These are phyloP conservation scores for Aricia artaxerxes DNA, from an alignment of 2,888 invertebrate species.

Conservation along the genomic window DNA sequence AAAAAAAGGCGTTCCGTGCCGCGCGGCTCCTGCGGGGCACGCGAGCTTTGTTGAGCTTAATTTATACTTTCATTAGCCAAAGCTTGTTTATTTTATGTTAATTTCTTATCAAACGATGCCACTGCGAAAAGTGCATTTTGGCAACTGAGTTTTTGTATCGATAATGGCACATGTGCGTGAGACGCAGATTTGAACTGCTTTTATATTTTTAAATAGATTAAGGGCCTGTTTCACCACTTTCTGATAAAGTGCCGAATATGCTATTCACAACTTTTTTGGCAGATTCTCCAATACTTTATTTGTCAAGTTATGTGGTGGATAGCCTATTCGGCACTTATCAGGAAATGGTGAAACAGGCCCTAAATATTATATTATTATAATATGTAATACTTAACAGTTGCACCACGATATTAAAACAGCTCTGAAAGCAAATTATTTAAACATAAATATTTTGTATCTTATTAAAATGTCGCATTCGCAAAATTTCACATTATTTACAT, in stretches of 20 bases:
- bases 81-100: constrained; percentile 40
- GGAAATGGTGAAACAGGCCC: too few species aligned
- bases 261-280: too few species aligned
- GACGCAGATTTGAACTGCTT: neutral
- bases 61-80: constrained; percentile 47
- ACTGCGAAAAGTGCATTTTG: constrained; percentile 15
- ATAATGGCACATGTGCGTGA: neutral
- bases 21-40: constrained; percentile 62
- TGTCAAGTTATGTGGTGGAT: too few species aligned
- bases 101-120: constrained; percentile 35
- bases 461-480: neutral
- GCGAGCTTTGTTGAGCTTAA: constrained; percentile 48
- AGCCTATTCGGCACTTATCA: too few species aligned
- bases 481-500: neutral
- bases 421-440: neutral
- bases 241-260: too few species aligned
- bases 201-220: neutral
- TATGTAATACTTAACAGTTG: too few species aligned
- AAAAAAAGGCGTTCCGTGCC: constrained; percentile 57
- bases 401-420: neutral
- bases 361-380: too few species aligned
- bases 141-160: neutral
- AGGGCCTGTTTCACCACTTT: too few species aligned
- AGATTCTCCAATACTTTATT: too few species aligned
- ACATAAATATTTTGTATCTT: neutral